Conservation (phyloP, 2,113 vertebrate species). For the Nyctibius bracteatus region DNA sequence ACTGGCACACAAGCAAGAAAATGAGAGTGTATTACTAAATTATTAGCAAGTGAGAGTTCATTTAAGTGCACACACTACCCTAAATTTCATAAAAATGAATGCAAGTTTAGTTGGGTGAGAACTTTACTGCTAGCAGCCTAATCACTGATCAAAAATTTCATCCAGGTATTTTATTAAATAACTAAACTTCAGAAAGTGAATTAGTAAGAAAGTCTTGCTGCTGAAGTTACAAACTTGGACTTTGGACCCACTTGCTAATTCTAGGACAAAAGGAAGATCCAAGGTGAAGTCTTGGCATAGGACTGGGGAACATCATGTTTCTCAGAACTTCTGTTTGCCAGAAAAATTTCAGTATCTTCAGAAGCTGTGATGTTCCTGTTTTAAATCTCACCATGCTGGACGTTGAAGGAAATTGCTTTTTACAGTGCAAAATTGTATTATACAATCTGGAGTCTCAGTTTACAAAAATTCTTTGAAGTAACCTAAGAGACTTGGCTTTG, state of each 20-base stretch:
- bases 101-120: background rate
- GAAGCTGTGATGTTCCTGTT: background rate
- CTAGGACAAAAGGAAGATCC: background rate
- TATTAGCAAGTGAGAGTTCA: background rate
- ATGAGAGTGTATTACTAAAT: background rate
- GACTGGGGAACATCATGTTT: background rate
- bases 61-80: background rate
- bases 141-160: background rate
- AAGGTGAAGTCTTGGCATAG: background rate
- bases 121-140: background rate
- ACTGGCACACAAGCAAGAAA: background rate
- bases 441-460: constrained; percentile 13
- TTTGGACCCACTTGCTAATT: background rate
- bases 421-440: background rate
- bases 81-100: background rate
- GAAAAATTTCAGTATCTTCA: background rate
- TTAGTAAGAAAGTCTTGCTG: background rate
- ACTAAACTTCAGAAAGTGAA: background rate
- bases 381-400: background rate
- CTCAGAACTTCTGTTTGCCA: background rate
- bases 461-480: constrained; percentile 32
- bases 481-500: constrained; percentile 6
- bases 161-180: background rate
- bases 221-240: background rate
- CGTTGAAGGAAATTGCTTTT: background rate